Percentiles rank a stretch among this genome's conserved stretches.
These are phyloP conservation scores for Antechinus flavipes DNA, from an alignment of 2,113 vertebrate species.

Conservation along the genomic window DNA sequence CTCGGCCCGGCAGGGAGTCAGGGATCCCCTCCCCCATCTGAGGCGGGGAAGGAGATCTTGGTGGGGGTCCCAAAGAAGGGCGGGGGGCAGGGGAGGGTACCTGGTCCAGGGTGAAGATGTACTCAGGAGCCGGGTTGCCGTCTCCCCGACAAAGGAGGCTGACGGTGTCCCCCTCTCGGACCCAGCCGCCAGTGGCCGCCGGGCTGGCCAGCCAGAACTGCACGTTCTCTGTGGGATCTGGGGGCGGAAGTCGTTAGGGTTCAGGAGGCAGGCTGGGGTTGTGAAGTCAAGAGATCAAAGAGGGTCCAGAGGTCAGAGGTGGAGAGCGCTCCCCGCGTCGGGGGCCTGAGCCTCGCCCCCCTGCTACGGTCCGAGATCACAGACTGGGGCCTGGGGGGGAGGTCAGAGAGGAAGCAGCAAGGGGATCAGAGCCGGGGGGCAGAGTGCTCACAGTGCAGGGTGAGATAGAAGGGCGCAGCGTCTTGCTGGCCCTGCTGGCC, in stretches of 20 bases:
- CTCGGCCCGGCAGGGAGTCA: not conserved
- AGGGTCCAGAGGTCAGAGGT: not conserved
- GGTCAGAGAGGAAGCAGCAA: not conserved
- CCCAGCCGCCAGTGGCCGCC: conserved; percentile 66
- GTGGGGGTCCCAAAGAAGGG: not conserved
- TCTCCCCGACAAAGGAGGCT: conserved; percentile 88
- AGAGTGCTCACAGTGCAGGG: conserved; percentile 88
- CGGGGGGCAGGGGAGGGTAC: conserved; percentile 63
- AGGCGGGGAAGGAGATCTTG: no score
- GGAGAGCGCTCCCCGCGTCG: not conserved
- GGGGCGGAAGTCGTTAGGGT: not conserved
- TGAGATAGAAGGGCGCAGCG: conserved; percentile 85
- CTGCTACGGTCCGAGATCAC: not conserved
- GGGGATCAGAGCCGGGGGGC: not conserved
- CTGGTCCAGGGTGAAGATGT: conserved; percentile 82
- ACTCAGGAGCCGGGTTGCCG: conserved; percentile 87
- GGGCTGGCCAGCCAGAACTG: conserved; percentile 82
- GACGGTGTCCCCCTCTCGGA: conserved; percentile 91
- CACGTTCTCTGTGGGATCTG: conserved; percentile 89
- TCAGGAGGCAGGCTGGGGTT: not conserved
- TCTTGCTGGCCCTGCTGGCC: conserved; percentile 71
- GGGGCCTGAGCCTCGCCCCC: not conserved
- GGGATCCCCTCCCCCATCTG: no score
- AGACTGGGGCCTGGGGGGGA: not conserved
- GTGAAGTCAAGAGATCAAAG: not conserved